Conservation (phyloP, 2,797 vertebrate species). For the Molossus alvarezi region DNA sequence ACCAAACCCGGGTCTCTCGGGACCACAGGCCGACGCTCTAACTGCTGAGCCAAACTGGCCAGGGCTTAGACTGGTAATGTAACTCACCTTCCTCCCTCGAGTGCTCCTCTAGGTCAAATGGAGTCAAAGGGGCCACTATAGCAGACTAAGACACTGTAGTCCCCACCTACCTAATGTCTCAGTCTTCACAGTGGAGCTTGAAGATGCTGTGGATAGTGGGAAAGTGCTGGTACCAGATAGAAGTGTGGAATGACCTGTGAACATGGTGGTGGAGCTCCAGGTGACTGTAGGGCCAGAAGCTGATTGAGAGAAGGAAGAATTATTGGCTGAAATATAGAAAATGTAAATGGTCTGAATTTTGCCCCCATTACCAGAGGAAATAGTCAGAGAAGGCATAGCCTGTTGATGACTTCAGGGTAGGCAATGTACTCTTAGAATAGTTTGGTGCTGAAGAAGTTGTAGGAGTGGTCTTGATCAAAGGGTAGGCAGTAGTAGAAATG, state of each 20-base stretch:
- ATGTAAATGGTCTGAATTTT: not conserved
- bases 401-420: too few species aligned
- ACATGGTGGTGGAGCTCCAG: not conserved
- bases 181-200: not conserved
- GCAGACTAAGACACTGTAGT: accelerated
- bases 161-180: not conserved
- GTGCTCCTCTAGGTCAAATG: too few species aligned
- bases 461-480: not conserved
- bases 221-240: not conserved
- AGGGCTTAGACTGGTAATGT: not conserved
- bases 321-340: not conserved
- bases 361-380: not conserved
- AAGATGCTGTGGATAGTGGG: not conserved
- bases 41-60: too few species aligned
- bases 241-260: not conserved
- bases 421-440: not conserved
- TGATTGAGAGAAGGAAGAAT: not conserved
- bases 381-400: not conserved
- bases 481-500: not conserved
- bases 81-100: not conserved
- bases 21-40: too few species aligned
- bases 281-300: not conserved
- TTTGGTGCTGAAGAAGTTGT: not conserved
- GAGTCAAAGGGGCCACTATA: not conserved
- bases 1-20: too few species aligned